Percentiles rank a stretch among this genome's conserved stretches.
Evolutionary conservation across 2,888 invertebrate genomes (phyloP).

Genomic region (Galerucella calmariensis): DNA sequence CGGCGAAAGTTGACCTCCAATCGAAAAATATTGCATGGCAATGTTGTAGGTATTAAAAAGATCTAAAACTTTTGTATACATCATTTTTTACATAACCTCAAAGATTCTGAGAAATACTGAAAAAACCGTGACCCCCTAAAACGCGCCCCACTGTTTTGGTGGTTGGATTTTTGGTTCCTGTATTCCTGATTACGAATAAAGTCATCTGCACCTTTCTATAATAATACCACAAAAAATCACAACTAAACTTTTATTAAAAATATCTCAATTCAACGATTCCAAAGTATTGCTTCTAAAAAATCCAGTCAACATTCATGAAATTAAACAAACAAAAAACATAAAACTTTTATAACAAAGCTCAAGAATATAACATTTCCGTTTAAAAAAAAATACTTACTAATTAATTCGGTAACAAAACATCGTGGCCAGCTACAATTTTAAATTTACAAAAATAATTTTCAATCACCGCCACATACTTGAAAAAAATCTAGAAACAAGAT

Average conservation of each 20-base stretch:
- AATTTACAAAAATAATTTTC: not conserved
- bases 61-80: too few species aligned
- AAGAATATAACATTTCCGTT: slow-evolving; percentile 5
- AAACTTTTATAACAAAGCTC: slow-evolving; percentile 22
- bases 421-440: not conserved
- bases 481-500: too few species aligned
- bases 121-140: too few species aligned
- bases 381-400: not conserved
- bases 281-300: not conserved
- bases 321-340: slow-evolving; percentile 8
- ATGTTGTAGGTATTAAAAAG: too few species aligned
- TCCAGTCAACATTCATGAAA: not conserved
- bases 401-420: not conserved
- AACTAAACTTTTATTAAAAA: slow-evolving; percentile 10
- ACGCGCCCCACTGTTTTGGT: too few species aligned
- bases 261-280: not conserved
- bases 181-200: too few species aligned
- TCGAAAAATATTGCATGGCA: too few species aligned
- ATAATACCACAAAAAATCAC: not conserved
- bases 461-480: not conserved
- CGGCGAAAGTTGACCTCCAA: too few species aligned
- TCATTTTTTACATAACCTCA: too few species aligned
- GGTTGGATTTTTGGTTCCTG: too few species aligned
- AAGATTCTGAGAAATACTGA: too few species aligned
- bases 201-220: too few species aligned